A percentile compares a stretch with the other conserved stretches of the same genome.
Evolutionary conservation across 2,888 invertebrate species (phyloP).

Genomic region (Torymus texanus): DNA sequence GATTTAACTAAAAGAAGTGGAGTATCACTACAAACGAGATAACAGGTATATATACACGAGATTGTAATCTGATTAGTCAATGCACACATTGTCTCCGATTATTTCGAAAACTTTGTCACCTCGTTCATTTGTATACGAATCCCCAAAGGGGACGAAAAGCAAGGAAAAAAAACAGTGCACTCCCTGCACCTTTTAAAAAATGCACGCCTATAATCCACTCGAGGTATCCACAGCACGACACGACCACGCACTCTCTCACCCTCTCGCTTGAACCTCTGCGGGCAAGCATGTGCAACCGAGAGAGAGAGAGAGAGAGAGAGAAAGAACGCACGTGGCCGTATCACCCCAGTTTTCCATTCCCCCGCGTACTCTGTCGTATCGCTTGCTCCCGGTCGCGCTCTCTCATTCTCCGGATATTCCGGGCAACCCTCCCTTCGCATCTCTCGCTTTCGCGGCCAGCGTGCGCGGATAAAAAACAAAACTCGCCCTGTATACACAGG

Average conservation of each 20-base stretch:
- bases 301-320: no score
- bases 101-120: not conserved
- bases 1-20: no score
- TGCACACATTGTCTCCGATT: not conserved
- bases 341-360: conserved; percentile 32
- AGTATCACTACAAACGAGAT: no score
- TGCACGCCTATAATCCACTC: no score
- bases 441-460: conserved; percentile 1
- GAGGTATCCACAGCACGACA: not conserved
- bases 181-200: no score
- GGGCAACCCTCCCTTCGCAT: conserved; percentile 39
- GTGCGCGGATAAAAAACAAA: conserved; percentile 34
- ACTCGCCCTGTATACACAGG: conserved; percentile 6
- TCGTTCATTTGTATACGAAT: not conserved
- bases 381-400: conserved; percentile 19
- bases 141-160: not conserved
- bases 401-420: conserved; percentile 49
- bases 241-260: conserved; percentile 4
- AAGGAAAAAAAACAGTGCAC: not conserved
- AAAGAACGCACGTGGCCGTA: conserved; percentile 28
- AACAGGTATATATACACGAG: no score
- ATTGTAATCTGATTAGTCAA: conserved; percentile 19
- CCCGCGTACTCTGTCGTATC: not conserved
- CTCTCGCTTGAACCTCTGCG: not conserved
- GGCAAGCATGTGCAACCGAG: not conserved